Base-by-base conservation (phyloP, 2,888 invertebrate species). In the Lasius platythorax region DNA sequence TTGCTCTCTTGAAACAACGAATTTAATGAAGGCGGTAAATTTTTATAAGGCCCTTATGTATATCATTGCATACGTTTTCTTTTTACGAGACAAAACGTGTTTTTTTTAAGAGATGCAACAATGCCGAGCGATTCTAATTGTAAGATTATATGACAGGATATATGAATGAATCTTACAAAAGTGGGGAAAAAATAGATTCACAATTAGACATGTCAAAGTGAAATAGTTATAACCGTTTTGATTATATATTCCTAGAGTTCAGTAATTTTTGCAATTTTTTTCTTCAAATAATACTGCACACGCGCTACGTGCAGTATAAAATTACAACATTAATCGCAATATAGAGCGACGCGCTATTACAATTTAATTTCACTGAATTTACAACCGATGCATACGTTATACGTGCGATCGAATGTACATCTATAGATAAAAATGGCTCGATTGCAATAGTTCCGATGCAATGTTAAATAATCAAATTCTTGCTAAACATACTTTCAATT, bases 1-100 rank as follows among this genome's bases (percentile, higher is more conserved):
- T 68, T 46, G 15, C 61, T 18, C 61, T 72, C 46, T 72, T 61
- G 33, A 79, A 79, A 72, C 61, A 37, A 61, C 18, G 72, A 81
- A 61, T 81, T 81, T 81, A 81, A 81, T 50, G 61, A 72, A 61
- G 37, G 18, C 61, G 23, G 72, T 72, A 72, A 61, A 72, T 72
- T 81, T 81, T 72, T 81, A 28, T 50, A 72, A 72, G 18, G 8
- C 18, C 33, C 12, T 61, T 28, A 58, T 28, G 46, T 53, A 53
- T 8, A 53, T 53, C 8, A 61, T 18, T 37, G 79, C 33, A 63
- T 72, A 50, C 28, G 23, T 72, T 46, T 37, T 33, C 37, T 50
- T 33, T 46, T 50, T 53, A 46, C 43, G 33, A 61, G 23, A 67
- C 18, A 53, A 43, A 70, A 63, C 79, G 46, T 23, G 6, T n/a